Evolutionary conservation across 2,113 vertebrate species (phyloP).

Genomic region (Xiphophorus hellerii): DNA sequence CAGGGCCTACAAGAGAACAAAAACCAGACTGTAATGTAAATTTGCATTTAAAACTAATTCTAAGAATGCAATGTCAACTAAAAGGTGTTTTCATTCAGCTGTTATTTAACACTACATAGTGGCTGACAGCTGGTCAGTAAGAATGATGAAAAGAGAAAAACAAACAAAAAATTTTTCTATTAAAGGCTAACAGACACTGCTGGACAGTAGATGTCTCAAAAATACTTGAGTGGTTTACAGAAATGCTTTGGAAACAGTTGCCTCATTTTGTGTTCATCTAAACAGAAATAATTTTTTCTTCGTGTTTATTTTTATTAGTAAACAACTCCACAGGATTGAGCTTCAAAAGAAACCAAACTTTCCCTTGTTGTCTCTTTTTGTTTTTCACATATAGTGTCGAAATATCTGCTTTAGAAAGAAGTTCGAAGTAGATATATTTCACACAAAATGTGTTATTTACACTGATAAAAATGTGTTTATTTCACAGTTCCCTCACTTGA

Average conservation of each 20-base stretch:
- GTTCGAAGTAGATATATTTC: constrained; percentile 28
- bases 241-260: not conserved
- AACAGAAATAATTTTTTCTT: not conserved
- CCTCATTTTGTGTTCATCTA: not conserved
- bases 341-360: not conserved
- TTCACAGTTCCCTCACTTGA: constrained; percentile 30
- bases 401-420: not conserved
- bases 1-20: constrained; percentile 86
- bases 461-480: constrained; percentile 25
- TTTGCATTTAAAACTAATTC: constrained; percentile 28
- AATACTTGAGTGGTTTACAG: not conserved
- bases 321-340: not conserved
- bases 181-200: not conserved
- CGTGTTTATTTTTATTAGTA: not conserved
- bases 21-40: constrained; percentile 31
- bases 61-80: not conserved
- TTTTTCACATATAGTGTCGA: constrained; percentile 1
- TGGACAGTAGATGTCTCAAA: no score
- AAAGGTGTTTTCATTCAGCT: constrained; percentile 17
- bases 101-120: constrained; percentile 10
- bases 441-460: constrained; percentile 45
- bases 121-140: not conserved
- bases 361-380: not conserved
- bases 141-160: not conserved
- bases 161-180: not conserved